These are phyloP conservation scores for Cygnus buccinator DNA, from an alignment of 2,113 vertebrate species.

Conservation along the genomic window DNA sequence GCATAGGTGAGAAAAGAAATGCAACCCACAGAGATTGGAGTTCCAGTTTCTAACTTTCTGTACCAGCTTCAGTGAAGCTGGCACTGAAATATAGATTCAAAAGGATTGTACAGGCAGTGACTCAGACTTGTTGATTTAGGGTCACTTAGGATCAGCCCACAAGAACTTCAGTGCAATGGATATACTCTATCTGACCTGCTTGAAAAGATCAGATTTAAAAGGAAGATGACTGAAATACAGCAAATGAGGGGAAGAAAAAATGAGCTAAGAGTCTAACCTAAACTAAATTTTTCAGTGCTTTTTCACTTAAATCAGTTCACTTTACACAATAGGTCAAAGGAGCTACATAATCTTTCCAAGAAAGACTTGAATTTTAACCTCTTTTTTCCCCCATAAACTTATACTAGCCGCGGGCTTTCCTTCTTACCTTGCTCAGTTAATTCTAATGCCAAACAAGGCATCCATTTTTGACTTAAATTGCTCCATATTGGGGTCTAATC, in stretches of 20 bases:
- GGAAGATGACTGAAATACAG: conserved; percentile 4
- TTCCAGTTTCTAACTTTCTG: neutral
- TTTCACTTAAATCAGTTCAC: neutral
- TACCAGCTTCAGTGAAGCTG: neutral
- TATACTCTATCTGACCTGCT: conserved; percentile 11
- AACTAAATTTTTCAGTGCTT: conserved; percentile 10
- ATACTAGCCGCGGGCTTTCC: neutral
- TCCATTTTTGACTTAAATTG: conserved; percentile 57
- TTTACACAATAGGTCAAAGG: conserved; percentile 38
- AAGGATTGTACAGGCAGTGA: neutral
- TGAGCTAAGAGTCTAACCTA: neutral
- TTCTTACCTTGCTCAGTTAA: neutral
- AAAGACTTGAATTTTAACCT: neutral
- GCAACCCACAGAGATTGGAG: neutral
- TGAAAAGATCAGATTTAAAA: conserved; percentile 31
- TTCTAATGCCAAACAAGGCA: conserved; percentile 28
- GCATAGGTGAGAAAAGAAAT: neutral
- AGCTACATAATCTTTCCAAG: neutral
- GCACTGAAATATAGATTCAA: neutral
- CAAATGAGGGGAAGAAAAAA: neutral
- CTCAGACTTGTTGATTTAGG: conserved; percentile 54
- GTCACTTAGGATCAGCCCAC: conserved; percentile 10
- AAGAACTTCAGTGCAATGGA: neutral
- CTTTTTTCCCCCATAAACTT: neutral
- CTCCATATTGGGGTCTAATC: conserved; percentile 41